Evolutionary conservation across 2,888 invertebrate genomes (phyloP), one percentile per base, ranked within the genome.

Genomic region (Nomada fucata): DNA sequence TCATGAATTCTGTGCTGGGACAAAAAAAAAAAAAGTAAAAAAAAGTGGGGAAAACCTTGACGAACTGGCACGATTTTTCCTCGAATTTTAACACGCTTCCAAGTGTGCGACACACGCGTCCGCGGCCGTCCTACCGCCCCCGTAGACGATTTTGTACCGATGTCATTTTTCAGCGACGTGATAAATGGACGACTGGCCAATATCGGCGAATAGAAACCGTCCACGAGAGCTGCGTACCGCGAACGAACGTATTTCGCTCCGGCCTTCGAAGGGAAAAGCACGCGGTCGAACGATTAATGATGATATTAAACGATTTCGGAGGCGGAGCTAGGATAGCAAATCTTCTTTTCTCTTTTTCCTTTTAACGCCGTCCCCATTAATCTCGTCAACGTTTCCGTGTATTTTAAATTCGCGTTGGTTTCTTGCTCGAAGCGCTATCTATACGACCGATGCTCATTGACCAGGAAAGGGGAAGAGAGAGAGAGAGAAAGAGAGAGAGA

Each of bases 41-140:
- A n/a, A n/a, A n/a, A n/a, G n/a, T n/a, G n/a, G 64, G 4, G 9
- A 50, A 50, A 7, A 36, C 50, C 11, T 15, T 68, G 67, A 68
- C 53, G 20, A 68, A 68, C 42, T 55, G 55, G 68, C 42, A 23
- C 68, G 15, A 55, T 55, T 23, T 55, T 42, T 55, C 67, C 7
- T 7, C 23, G 18, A 55, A 55, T 55, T 68, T 55, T 11, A n/a
- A 42, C 11, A 1, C 20, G 4, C 20, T 42, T 61, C 44, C 13
- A 20, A 23, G 11, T 23, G 20, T 55, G 23, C 26, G 26, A 59
- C 65, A 29, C 44, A 29, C 44, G 10, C 11, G 18, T 29, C 13
- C 10, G 2, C n/a, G 23, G 23, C 29, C n/a, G 15, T 26, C 29
- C 26, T 26, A 5, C 26, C 36, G 7, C 36, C 7, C 36, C 36